Conservation (phyloP, 2,797 vertebrate genomes). For the Enteromius anoplus region DNA sequence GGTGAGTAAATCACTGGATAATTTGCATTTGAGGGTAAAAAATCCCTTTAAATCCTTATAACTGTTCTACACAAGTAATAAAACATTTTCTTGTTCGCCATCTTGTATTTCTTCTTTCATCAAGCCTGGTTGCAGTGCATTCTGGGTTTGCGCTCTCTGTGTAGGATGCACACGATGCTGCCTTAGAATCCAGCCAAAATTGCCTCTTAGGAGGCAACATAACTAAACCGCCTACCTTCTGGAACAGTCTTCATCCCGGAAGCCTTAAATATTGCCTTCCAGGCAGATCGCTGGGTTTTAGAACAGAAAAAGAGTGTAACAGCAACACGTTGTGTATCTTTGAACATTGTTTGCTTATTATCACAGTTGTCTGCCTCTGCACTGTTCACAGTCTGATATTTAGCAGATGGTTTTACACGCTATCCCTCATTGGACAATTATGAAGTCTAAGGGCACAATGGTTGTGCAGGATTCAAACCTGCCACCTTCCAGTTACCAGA, state of each 20-base stretch:
- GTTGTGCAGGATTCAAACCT: neutral
- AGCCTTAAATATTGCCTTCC: constrained; percentile 7
- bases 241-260: neutral
- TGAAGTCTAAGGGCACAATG: neutral
- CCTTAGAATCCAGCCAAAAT: neutral
- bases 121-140: neutral
- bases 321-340: neutral
- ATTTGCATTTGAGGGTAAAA: neutral
- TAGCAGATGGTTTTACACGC: neutral
- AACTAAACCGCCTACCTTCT: constrained; percentile 18
- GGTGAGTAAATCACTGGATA: neutral
- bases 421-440: neutral
- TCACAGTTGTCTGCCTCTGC: neutral
- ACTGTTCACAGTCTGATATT: neutral
- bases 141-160: neutral
- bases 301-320: neutral
- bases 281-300: neutral
- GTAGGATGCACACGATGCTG: neutral
- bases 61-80: neutral
- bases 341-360: neutral
- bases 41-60: neutral
- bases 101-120: neutral
- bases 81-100: neutral
- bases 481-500: neutral
- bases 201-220: constrained; percentile 3